Evolutionary conservation across 2,113 vertebrate genomes (phyloP), one percentile per base, ranked within the genome.

Genomic region (Eolophus roseicapilla): DNA sequence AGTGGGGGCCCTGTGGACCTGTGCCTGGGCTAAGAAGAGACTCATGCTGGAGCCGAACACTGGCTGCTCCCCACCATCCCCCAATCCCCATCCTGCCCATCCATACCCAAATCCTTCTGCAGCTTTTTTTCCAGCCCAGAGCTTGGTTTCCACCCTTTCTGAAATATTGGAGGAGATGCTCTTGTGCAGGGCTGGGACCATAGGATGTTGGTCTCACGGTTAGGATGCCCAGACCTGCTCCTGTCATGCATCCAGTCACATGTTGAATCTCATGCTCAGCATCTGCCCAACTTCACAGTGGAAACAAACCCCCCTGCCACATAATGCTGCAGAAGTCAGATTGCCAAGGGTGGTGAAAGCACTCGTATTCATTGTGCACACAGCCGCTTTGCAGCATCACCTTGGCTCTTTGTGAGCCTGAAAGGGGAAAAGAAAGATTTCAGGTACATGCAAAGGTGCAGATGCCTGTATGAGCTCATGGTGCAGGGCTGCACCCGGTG

Each of bases 321-420:
- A 35, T 35, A 59, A 35, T 1, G 35, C 44, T 19, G 39, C 49
- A 9, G 12, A 35, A 23, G 49, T 12, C 2, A 7, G 39, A 35
- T 13, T 6, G 31, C 31, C 8, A 8, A 23, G 18, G 37, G 5
- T 5, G 39, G 39, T 12, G 50, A 46, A 35, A 57, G 19, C 21
- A 5, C 11, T n/a, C 1, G 0, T 6, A 10, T 12, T 7, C 41
- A 31, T 11, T 21, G 3, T 4, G 47, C 37, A 21, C 6, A 5
- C 6, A 0, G 9, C 41, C 7, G 7, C 33, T 39, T 27, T 6
- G 53, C 49, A 19, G 64, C 27, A 12, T n/a, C 35, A 3, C 55
- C 29, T 3, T 7, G 35, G 44, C 29, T 21, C 5, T 14, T 9
- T 1, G 5, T 8, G 53, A 70, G 35, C 53, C 44, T 21, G 6